These are phyloP conservation scores for Ecliptopera silaceata DNA, from an alignment of 2,888 invertebrate genomes.

Conservation along the genomic window DNA sequence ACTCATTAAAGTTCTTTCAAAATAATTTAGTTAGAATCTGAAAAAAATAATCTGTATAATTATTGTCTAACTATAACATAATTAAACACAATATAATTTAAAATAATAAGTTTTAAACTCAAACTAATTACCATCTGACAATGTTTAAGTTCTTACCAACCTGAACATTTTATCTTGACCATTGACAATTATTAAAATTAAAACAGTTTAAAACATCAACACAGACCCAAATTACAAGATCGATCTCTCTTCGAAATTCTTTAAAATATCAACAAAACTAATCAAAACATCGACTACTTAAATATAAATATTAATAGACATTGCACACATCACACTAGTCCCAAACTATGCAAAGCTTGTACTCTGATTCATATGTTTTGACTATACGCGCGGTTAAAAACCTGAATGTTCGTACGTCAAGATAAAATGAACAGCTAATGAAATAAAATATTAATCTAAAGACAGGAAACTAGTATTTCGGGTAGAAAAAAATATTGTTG, in stretches of 20 bases:
- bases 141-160: not conserved
- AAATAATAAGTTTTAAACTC: not conserved
- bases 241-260: no score
- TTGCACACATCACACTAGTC: not conserved
- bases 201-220: no score
- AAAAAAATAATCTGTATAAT: not conserved
- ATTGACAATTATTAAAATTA: not conserved
- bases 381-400: not conserved
- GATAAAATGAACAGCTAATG: not conserved
- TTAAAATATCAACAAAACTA: no score
- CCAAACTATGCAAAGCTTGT: no score
- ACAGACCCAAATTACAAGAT: no score
- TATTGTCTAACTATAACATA: not conserved
- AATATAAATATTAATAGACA: not conserved
- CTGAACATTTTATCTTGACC: not conserved
- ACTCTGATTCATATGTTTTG: no score
- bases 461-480: conserved; percentile 16
- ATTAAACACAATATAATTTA: not conserved
- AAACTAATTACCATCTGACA: not conserved
- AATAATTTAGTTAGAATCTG: not conserved
- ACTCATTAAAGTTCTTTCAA: no score
- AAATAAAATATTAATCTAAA: conserved; percentile 13
- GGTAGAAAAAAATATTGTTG: conserved; percentile 14
- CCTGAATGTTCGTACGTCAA: not conserved
- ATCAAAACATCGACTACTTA: no score